Conservation (phyloP, 2,888 invertebrate species). For the Lamproptera curius region DNA sequence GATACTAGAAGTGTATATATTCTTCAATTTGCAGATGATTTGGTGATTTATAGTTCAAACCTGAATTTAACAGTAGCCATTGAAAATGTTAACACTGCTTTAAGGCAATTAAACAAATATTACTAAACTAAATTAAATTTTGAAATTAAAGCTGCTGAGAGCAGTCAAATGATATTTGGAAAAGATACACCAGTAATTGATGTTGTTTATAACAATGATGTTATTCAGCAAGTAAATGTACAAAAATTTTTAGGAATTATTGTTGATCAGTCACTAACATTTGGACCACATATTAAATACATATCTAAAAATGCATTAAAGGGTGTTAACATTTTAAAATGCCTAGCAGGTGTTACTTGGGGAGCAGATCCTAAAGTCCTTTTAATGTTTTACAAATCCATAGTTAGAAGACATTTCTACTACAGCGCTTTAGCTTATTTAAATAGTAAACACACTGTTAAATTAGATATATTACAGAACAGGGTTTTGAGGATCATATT, state of each 20-base stretch:
- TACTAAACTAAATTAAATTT: neutral
- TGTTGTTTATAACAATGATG: neutral
- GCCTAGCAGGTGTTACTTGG: constrained; percentile 21
- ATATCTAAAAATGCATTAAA: constrained; percentile 19
- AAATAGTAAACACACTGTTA: neutral
- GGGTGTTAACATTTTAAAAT: constrained; percentile 20
- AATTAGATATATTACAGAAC: constrained; percentile 12
- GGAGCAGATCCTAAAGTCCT: constrained; percentile 16
- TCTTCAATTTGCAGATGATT: constrained; percentile 22
- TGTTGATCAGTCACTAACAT: neutral
- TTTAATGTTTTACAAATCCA: neutral
- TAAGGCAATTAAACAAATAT: neutral
- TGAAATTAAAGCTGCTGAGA: neutral
- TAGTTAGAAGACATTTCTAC: constrained; percentile 8
- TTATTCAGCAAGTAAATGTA: neutral
- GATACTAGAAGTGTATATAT: constrained; percentile 4
- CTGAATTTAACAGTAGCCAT: neutral
- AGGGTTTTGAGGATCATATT: neutral
- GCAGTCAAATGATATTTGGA: neutral
- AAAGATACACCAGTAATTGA: neutral
- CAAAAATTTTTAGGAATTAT: neutral
- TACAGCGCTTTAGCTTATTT: constrained; percentile 4
- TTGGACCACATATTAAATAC: constrained; percentile 17
- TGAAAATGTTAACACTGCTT: neutral
- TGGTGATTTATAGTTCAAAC: constrained; percentile 16